Conservation (phyloP, 35 echinoderm and acorn worm genomes). For the Heliocidaris tuberculata region DNA sequence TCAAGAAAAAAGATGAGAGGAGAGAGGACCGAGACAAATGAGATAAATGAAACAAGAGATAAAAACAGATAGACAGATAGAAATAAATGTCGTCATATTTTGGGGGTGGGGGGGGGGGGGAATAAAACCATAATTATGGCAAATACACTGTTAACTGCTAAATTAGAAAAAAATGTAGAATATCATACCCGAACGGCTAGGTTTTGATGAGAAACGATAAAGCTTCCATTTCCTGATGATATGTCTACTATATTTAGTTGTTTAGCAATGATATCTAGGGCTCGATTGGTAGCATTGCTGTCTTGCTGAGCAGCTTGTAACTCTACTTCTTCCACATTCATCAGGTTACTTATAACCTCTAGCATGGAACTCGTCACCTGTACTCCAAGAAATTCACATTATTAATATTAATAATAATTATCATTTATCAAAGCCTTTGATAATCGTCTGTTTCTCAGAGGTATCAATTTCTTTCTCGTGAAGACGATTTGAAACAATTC, state of each 20-base stretch:
- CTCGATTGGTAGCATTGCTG: slow-evolving; percentile 13
- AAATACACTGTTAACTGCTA: no score
- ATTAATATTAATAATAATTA: no score
- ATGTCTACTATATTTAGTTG: slow-evolving; percentile 15
- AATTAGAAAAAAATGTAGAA: no score
- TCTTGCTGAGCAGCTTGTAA: neutral
- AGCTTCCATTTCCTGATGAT: slow-evolving; percentile 27
- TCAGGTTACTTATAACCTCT: slow-evolving; percentile 16
- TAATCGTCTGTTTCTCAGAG: no score
- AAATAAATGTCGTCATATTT: neutral
- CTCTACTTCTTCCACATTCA: neutral
- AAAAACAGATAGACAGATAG: neutral
- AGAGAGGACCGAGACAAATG: no score
- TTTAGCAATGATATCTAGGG: neutral
- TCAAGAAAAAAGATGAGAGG: no score
- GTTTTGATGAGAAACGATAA: neutral
- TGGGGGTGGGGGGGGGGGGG: neutral
- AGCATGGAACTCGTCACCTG: slow-evolving; percentile 17
- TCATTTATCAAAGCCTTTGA: no score
- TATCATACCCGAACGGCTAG: slow-evolving; percentile 12
- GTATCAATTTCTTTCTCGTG: no score
- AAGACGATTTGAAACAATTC: no score
- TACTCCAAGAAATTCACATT: neutral
- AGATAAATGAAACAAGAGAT: no score
- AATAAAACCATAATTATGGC: neutral